Evolutionary conservation across 2,888 invertebrate species (phyloP), one percentile per base, ranked within the genome.

Genomic region (Hyposoter didymator): DNA sequence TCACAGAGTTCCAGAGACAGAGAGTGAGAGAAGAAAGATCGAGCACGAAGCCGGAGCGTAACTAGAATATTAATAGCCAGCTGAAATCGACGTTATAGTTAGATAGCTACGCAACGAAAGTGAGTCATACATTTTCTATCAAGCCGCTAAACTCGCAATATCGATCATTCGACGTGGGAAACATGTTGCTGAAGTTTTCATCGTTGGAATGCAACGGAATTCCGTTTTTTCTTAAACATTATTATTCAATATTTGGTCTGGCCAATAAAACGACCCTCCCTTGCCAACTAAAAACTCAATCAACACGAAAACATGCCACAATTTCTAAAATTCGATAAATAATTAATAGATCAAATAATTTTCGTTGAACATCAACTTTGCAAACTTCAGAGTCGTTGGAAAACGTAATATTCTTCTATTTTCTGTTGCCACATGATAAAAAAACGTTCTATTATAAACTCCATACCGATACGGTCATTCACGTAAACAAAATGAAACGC

Each of bases 41-140:
- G 52, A n/a, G 74, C 47, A 12, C 78, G 69, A 43, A 80, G 66
- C 45, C 49, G 28, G 62, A 43, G 39, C 69, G 69, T 17, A 59
- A 39, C 78, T 74, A 59, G 78, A 84, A 79, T 84, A 84, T 79
- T 84, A 74, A 69, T 84, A 79, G 69, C 49, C 52, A 69, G 59
- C 62, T 49, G 28, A 43, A 73, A 28, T 32, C 35, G 22, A 28
- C n/a, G 43, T 59, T 59, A 47, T 62, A 74, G 74, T 35, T 35
- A 39, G 39, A 47, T 35, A 66, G 45, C 39, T 45, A 39, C 43
- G 12, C 19, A 39, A 8, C 39, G 17, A 28, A 39, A 52, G 55
- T 43, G 39, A 52, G 22, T 78, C 52, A 22, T 52, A 43, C 28
- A 67, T 52, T 82, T 78, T 45, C 55, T 52, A 73, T 66, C 72